Evolutionary conservation across 2,113 vertebrate genomes (phyloP), one percentile per base, ranked within the genome.

Genomic region (Phalacrocorax pelagicus): DNA sequence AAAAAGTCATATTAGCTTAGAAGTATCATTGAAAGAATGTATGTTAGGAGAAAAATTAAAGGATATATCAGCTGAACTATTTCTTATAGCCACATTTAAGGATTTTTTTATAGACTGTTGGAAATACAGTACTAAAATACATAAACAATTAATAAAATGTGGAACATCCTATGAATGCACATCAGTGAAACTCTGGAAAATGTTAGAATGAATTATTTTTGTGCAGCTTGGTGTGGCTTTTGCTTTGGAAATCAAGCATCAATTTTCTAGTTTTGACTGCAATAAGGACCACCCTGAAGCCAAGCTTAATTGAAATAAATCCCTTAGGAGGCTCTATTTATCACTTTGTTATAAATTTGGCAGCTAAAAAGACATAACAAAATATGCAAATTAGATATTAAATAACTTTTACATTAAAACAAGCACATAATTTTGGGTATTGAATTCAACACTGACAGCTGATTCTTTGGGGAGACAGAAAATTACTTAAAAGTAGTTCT

Each of bases 261-360:
- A 92, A 46, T 98, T 98, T 98, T 92, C 94, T 96, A 94, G 75
- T 96, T 98, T 97, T 96, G 75, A 95, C 86, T 98, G 92, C 96
- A 95, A 96, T 97, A 72, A 96, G 83, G 98, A 98, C 98, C 98
- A 98, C 98, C 98, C 95, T 92, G 96, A 97, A 97, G 90, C 77
- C 92, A 96, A 92, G 87, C 91, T 96, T 97, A 97, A 97, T 95
- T 97, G 93, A 96, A 97, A 94, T 77, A 96, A 91, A 96, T 93
- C 92, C 73, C 93, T 90, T 81, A 65, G 93, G 88, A 95, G 57
- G 88, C 79, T 92, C 66, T 97, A 81, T 97, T 97, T 97, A 97
- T 97, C 93, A 97, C 91, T 98, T 95, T 96, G 55, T 77, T 91
- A 89, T 92, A 97, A 96, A 90, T 97, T 94, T 97, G 97, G 94